Base-by-base conservation (phyloP, 1,140 invertebrate genomes). In the Zeugodacus cucurbitae region DNA sequence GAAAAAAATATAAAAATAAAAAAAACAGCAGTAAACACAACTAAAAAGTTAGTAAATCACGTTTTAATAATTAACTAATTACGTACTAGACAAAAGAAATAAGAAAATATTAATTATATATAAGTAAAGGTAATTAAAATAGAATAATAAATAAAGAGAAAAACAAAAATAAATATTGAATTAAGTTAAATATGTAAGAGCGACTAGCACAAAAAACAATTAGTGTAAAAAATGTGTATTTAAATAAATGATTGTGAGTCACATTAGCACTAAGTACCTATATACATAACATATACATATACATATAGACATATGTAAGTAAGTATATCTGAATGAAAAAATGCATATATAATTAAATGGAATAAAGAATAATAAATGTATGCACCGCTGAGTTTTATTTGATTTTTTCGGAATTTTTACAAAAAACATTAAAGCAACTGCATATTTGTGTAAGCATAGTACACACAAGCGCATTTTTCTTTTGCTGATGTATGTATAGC, bases 31-130 rank as follows among this genome's bases (percentile, higher is more conserved):
- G 48, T 54, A 17, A 54, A 54, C 14, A 54, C 14, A 17, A 54
- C 48, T 54, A 11, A 74, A 20, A 74, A 74, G 17, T n/a, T 34
- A 74, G 26, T 26, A 48, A 48, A 85, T 85, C 78, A 85, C 34
- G 3, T 85, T 57, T 85, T 85, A 74, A 74, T 74, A 74, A 74
- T 74, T 74, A 85, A 85, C 11, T 29, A 85, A 85, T 85, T 85
- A 44, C 22, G 1, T 48, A 44, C n/a, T 54, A 54, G 11, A 20
- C 17, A 48, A 54, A 54, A 85, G 29, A 85, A 48, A 37, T 37
- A 7, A 34, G 54, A 17, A 85, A 29, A 85, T 37, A 85, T 85
- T 20, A 37, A 41, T 22, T 41, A 26, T 22, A 44, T 14, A 54
- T 14, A 85, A 85, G n/a, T 85, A 26, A 54, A 85, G 32, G 29